Conservation (phyloP, 2,888 invertebrate genomes). For the Drosophila limbata region DNA sequence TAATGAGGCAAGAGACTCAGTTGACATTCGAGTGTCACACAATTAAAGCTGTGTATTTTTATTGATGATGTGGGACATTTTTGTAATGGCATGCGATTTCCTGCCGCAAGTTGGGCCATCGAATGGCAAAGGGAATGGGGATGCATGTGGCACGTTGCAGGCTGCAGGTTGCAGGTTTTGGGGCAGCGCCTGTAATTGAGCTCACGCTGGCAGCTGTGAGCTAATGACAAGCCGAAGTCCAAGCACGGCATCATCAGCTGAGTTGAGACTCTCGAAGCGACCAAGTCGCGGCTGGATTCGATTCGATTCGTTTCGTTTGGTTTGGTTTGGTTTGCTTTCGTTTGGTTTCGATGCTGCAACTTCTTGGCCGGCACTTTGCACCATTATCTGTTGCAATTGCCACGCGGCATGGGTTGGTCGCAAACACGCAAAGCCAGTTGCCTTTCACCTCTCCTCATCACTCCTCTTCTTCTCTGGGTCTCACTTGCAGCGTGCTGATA, state of each 20-base stretch:
- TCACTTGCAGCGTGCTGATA: conserved; percentile 68
- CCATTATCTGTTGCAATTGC: conserved; percentile 74
- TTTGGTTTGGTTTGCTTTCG: conserved; percentile 30
- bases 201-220: conserved; percentile 73
- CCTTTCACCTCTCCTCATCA: background rate
- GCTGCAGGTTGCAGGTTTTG: conserved; percentile 13
- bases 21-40: conserved; percentile 67
- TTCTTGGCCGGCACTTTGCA: conserved; percentile 70
- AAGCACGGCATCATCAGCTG: conserved; percentile 70
- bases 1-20: conserved; percentile 8
- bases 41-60: conserved; percentile 70
- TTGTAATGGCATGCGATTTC: conserved; percentile 83
- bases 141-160: background rate
- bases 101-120: conserved; percentile 46
- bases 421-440: conserved; percentile 57
- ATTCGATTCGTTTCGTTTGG: conserved; percentile 41
- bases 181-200: conserved; percentile 62
- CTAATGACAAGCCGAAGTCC: conserved; percentile 75
- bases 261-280: conserved; percentile 38
- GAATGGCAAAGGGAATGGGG: too few relatives aligned
- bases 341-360: conserved; percentile 29
- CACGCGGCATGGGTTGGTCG: conserved; percentile 67
- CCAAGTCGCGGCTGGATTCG: background rate
- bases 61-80: conserved; percentile 79
- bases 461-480: conserved; percentile 3